Percentiles rank a stretch among this genome's conserved stretches.
Evolutionary conservation across 1,140 invertebrate species (phyloP).

Genomic region (Drosophila ogumai): DNA sequence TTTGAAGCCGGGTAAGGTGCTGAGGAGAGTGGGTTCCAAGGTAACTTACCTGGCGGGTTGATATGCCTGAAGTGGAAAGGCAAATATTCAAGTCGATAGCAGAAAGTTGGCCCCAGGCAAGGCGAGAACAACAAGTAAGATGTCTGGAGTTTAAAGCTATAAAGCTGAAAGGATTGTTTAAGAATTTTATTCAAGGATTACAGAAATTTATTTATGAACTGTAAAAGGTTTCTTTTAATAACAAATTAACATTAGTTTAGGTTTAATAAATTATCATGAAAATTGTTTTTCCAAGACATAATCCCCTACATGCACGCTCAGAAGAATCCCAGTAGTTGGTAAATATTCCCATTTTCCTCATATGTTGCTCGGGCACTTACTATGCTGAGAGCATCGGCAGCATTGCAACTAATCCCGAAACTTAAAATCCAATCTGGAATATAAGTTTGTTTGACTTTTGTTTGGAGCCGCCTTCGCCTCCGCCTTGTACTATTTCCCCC

Average conservation of each 20-base stretch:
- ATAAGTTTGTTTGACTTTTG: conserved; percentile 69
- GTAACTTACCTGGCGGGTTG: neutral
- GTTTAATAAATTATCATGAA: no score
- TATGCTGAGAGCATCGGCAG: conserved; percentile 36
- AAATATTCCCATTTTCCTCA: conserved; percentile 11
- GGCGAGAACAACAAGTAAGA: neutral
- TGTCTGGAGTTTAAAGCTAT: neutral
- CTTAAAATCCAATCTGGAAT: conserved; percentile 53
- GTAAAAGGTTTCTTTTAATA: neutral
- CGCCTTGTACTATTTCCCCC: conserved; percentile 13
- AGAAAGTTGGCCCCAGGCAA: conserved; percentile 12
- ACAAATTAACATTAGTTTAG: neutral
- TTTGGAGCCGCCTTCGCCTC: conserved; percentile 5
- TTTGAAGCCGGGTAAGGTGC: conserved; percentile 8
- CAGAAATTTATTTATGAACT: neutral
- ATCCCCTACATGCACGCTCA: neutral
- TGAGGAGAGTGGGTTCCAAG: neutral
- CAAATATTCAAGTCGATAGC: conserved; percentile 54
- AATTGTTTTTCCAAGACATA: neutral
- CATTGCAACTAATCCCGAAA: conserved; percentile 34
- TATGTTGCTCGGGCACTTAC: neutral
- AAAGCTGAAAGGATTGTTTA: conserved; percentile 1
- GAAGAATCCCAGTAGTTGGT: neutral
- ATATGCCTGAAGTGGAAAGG: conserved; percentile 44
- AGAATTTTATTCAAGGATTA: no score